Conservation (phyloP, 2,888 invertebrate species). For the Brachypalpus laphriformis region DNA sequence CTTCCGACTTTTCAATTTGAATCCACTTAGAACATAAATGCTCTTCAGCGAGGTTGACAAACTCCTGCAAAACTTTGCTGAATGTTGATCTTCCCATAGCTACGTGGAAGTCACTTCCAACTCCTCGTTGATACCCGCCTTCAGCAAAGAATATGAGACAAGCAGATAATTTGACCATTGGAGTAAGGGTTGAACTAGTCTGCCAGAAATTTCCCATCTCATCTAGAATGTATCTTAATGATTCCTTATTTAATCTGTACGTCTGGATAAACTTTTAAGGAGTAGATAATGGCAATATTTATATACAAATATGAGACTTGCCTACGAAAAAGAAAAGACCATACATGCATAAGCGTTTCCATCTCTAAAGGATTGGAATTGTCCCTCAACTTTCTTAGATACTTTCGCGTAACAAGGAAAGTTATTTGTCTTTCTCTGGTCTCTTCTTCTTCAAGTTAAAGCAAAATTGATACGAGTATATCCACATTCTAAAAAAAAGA, state of each 20-base stretch:
- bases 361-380: neutral
- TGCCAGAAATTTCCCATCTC: neutral
- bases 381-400: neutral
- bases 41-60: neutral
- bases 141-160: neutral
- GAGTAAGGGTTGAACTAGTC: neutral
- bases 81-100: neutral
- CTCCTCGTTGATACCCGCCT: neutral
- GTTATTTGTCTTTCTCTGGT: neutral
- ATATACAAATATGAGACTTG: neutral
- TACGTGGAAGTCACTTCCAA: neutral
- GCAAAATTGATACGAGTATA: no score
- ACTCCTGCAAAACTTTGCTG: neutral
- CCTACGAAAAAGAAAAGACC: neutral
- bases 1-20: neutral
- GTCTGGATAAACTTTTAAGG: neutral
- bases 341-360: neutral
- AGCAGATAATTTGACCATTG: neutral
- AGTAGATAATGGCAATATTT: neutral
- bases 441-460: no score
- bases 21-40: neutral
- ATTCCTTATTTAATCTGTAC: neutral
- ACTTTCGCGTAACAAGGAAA: neutral
- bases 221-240: neutral
- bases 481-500: neutral